Base-by-base conservation (phyloP, 2,113 vertebrate species). In the Noturus placidus region DNA sequence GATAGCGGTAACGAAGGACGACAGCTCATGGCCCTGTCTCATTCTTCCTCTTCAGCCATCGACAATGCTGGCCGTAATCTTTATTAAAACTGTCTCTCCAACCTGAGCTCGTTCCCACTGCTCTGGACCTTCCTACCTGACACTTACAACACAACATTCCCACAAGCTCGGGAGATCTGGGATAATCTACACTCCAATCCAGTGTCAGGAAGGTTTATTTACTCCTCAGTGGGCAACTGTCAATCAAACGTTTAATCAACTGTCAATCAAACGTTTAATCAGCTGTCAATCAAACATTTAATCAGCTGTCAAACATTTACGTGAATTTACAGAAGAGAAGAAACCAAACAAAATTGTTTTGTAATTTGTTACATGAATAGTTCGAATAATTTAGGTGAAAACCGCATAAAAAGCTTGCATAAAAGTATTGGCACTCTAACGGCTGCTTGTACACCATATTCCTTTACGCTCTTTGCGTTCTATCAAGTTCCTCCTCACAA, bases 1-100 rank as follows among this genome's bases (percentile, higher is more conserved):
- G 93, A 95, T 92, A 88, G 93, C 86, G 93, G 94, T 97, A 97
- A 98, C 94, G 92, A 94, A 94, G 91, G 91, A 69, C 92, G 96
- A 97, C 95, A 97, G 95, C 93, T 95, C 90, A 86, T 95, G 94
- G 95, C 96, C 95, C 94, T 91, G 92, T 95, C 93, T 95, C 91
- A 95, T 96, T 96, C 94, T 96, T 95, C 92, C 92, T 93, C 92
- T 95, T 95, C 94, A 95, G 96, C 94, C 93, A 94, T 93, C 90
- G 88, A 96, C 96, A 97, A 96, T 94, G 93, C 93, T 90, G 82
- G 87, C 87, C 84, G 35, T 95, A 96, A 96, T 96, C 95, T 96
- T 92, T 95, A 95, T 94, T 95, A 94, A 96, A 97, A 96, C 93
- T 92, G 93, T 92, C 94, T 93, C 93, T 94, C 87, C 92, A 95